Conservation (phyloP, 2,888 invertebrate genomes). For the Urechis unicinctus region DNA sequence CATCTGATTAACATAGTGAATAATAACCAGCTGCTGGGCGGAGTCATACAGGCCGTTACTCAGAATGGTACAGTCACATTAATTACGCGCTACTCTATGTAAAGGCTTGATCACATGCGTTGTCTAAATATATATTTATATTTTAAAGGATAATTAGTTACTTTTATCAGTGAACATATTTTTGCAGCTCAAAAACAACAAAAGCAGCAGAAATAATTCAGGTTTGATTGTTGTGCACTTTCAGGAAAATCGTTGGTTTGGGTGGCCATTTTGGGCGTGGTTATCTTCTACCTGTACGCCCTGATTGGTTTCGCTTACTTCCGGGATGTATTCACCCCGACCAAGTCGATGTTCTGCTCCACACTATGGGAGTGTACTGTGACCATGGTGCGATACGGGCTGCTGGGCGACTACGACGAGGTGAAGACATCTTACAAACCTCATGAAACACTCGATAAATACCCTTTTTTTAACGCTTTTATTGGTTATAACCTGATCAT, state of each 20-base stretch:
- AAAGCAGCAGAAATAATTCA: too few species aligned
- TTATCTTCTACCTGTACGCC: slow-evolving; percentile 50
- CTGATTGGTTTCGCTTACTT: slow-evolving; percentile 49
- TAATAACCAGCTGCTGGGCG: slow-evolving; percentile 48
- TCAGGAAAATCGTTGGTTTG: slow-evolving; percentile 47
- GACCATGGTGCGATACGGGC: slow-evolving; percentile 47
- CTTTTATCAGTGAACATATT: background rate
- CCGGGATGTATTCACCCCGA: slow-evolving; percentile 44
- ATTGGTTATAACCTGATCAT: too few species aligned
- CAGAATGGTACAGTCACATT: slow-evolving; percentile 51
- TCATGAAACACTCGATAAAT: too few species aligned
- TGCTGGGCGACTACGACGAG: slow-evolving; percentile 48
- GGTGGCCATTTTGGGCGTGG: slow-evolving; percentile 48
- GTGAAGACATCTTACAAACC: slow-evolving; percentile 32
- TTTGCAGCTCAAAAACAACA: background rate
- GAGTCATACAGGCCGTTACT: slow-evolving; percentile 51
- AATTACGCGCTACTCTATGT: slow-evolving; percentile 1
- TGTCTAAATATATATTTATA: too few species aligned
- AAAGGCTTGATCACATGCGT: too few species aligned
- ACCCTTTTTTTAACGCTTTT: too few species aligned
- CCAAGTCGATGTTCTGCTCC: slow-evolving; percentile 43
- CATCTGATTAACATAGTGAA: slow-evolving; percentile 50
- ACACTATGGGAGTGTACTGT: slow-evolving; percentile 49
- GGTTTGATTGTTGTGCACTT: too few species aligned
- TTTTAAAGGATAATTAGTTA: too few species aligned